Conservation (phyloP, 2,113 vertebrate genomes). For the Lophochroa leadbeateri region DNA sequence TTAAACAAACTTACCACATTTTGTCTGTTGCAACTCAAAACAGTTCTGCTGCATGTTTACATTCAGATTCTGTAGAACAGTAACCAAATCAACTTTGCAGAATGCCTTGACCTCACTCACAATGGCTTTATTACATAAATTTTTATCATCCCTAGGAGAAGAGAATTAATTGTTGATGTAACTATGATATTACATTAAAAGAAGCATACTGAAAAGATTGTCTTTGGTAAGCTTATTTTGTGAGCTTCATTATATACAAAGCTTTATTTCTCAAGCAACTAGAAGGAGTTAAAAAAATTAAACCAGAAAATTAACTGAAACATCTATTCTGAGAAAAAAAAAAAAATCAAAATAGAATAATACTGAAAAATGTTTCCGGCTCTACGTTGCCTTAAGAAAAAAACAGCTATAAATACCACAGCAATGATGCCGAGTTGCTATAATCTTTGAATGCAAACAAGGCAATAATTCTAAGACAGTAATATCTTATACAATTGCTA, state of each 20-base stretch:
- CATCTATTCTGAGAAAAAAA: neutral
- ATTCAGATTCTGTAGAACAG: slow-evolving; percentile 69
- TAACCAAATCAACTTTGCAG: slow-evolving; percentile 85
- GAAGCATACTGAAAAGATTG: neutral
- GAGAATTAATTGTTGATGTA: neutral
- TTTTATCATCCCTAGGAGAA: slow-evolving; percentile 89
- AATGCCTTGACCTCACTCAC: slow-evolving; percentile 89
- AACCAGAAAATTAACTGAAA: neutral
- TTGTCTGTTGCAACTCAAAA: slow-evolving; percentile 19
- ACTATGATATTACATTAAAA: neutral
- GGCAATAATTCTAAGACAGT: neutral
- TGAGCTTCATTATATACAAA: fast-evolving
- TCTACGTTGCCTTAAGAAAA: neutral
- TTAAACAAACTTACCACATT: neutral
- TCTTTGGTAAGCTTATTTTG: neutral
- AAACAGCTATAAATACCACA: neutral
- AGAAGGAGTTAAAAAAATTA: neutral
- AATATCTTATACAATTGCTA: neutral
- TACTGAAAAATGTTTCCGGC: neutral
- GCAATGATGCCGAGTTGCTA: neutral
- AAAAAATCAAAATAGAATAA: neutral
- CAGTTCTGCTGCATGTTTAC: neutral
- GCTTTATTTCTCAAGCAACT: neutral
- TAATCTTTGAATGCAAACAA: neutral
- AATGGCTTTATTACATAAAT: slow-evolving; percentile 90